Conservation (phyloP, 2,797 vertebrate genomes). For the Ctenopoma multispine region DNA sequence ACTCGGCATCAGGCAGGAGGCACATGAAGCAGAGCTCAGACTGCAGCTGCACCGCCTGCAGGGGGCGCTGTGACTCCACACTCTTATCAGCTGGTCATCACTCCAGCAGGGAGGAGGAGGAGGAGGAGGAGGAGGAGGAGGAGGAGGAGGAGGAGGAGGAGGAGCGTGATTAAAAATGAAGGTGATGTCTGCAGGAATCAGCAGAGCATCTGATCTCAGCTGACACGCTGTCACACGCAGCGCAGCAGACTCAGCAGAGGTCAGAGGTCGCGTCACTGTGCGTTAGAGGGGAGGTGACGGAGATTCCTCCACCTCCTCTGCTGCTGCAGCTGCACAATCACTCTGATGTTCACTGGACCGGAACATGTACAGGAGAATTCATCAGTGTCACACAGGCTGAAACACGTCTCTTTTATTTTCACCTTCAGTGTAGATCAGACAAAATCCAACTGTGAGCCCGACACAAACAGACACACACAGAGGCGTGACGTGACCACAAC, state of each 20-base stretch:
- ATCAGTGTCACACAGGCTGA: too few species aligned
- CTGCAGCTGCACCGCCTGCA: constrained; percentile 12
- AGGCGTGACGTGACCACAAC: too few species aligned
- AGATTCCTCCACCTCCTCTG: too few species aligned
- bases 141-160: neutral
- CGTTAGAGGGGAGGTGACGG: neutral
- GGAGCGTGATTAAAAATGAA: constrained; percentile 8
- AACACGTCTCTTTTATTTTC: neutral
- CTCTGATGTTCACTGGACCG: too few species aligned
- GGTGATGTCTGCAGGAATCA: constrained; percentile 17
- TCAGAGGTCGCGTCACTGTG: constrained; percentile 46
- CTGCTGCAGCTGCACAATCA: too few species aligned
- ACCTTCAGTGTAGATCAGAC: too few species aligned
- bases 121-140: neutral
- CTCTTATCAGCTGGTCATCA: neutral
- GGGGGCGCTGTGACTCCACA: constrained; percentile 20
- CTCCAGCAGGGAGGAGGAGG: neutral
- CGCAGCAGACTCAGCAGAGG: constrained; percentile 44
- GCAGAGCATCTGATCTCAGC: constrained; percentile 13
- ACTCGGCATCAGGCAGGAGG: neutral
- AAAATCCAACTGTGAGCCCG: too few species aligned
- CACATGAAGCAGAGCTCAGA: neutral
- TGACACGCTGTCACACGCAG: neutral
- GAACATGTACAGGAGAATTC: too few species aligned
- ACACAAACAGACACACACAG: too few species aligned